Base-by-base conservation (phyloP, 2,797 vertebrate species). In the Enteromius radiatus region DNA sequence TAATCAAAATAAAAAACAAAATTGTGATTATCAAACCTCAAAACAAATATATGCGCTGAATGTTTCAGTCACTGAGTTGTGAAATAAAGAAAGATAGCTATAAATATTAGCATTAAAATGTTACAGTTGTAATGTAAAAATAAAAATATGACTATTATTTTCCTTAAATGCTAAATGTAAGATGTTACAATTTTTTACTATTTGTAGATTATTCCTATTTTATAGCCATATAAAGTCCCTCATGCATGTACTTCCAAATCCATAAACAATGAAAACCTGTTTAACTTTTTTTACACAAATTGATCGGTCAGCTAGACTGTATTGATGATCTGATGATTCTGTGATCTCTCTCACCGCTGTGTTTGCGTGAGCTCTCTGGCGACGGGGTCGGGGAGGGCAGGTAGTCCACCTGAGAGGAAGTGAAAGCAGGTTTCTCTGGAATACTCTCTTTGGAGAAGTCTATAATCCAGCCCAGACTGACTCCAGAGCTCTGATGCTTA, bases 371-470 rank as follows among this genome's bases (percentile, higher is more conserved):
- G 67, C 86, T 93, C 82, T 97, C 95, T 0, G 97, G 97, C 0
- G 97, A 98, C 33, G 95, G 95, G 2, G 87, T 90, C 0, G 97
- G 96, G 0, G 96, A 98, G 4, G 96, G 96, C 87, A 97, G 92
- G 90, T 95, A 96, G 86, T 97, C 95, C 0, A 92, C 91, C 86
- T 96, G 96, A 41, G 95, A 96, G 0, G 95, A 97, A 31, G 92
- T 94, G 82, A 88, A 83, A 85, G 33, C 87, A 74, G 90, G 94
- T 90, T 93, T 96, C 67, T 96, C 95, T 0, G 81, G 56, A 23
- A 92, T n/a, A 38, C 87, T 85, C 31, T 95, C 94, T 1, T 88
- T 87, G 0, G 94, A 92, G 84, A 95, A 92, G 21, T 95, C 92
- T 33, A 98, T 93, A 69, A 98, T 95, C 91, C 95, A 95, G 2